Conservation (phyloP, 1,140 invertebrate genomes). For the Polypedilum vanderplanki region DNA sequence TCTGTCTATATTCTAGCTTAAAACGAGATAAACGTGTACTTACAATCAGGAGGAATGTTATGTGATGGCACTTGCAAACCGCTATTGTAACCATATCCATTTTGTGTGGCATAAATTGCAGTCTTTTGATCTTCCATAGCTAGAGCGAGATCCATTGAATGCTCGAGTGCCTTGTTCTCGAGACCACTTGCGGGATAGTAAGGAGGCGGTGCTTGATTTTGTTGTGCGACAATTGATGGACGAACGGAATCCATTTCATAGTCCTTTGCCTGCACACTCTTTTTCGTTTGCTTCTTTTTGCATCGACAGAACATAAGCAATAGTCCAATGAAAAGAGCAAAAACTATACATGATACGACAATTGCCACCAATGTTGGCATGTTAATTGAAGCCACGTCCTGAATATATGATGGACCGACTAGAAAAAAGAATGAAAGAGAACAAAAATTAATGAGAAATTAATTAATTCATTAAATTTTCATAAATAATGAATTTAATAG, state of each 20-base stretch:
- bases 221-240: conserved; percentile 69
- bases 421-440: conserved; percentile 32
- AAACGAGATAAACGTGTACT: conserved; percentile 46
- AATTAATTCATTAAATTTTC: conserved; percentile 29
- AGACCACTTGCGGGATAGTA: conserved; percentile 76
- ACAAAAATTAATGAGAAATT: conserved; percentile 2
- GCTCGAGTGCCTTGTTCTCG: conserved; percentile 85
- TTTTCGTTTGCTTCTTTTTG: conserved; percentile 72
- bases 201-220: conserved; percentile 74
- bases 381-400: conserved; percentile 64
- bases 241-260: conserved; percentile 80
- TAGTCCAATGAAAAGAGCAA: conserved; percentile 67
- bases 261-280: conserved; percentile 70
- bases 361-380: conserved; percentile 74
- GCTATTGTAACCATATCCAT: conserved; percentile 70
- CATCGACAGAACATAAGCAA: conserved; percentile 80
- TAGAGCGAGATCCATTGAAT: conserved; percentile 72
- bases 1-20: no score
- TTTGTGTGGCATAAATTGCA: conserved; percentile 69
- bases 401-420: conserved; percentile 74
- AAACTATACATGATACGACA: conserved; percentile 71
- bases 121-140: conserved; percentile 75
- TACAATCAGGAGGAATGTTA: conserved; percentile 62
- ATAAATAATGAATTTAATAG: conserved; percentile 29
- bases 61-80: conserved; percentile 47